Conservation (phyloP, 2,113 vertebrate species). For the Xyrauchen texanus region DNA sequence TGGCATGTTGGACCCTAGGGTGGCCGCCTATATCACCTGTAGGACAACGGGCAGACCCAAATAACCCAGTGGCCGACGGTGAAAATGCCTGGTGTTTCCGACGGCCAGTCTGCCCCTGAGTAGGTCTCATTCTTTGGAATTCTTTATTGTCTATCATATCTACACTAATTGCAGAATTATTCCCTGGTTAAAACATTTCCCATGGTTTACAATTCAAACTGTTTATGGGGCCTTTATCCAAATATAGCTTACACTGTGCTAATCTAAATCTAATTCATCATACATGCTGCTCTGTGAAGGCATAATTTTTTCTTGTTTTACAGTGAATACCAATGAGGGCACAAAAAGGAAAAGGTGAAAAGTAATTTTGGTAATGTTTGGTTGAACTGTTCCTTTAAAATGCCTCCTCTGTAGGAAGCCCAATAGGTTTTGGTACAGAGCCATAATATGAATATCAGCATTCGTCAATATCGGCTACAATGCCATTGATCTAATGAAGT, state of each 20-base stretch:
- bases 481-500: constrained; percentile 4
- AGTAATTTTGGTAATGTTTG: too few relatives aligned
- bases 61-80: too few relatives aligned
- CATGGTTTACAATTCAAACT: constrained; percentile 36
- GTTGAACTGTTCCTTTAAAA: too few relatives aligned
- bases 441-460: neutral
- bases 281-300: constrained; percentile 49
- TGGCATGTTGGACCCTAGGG: too few relatives aligned
- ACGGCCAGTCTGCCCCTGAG: too few relatives aligned
- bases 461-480: constrained; percentile 5
- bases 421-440: neutral
- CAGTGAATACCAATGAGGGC: constrained; percentile 41
- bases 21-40: too few relatives aligned
- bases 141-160: neutral
- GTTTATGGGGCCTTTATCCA: constrained; percentile 49
- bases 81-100: too few relatives aligned
- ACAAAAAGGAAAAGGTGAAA: neutral
- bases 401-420: too few relatives aligned
- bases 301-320: constrained; percentile 29
- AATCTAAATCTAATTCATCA: constrained; percentile 61
- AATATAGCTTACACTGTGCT: constrained; percentile 49
- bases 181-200: constrained; percentile 45
- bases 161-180: constrained; percentile 44
- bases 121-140: too few relatives aligned
- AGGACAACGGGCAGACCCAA: too few relatives aligned